Evolutionary conservation across 2,113 vertebrate species (phyloP).

Genomic region (Struthidea cinerea): DNA sequence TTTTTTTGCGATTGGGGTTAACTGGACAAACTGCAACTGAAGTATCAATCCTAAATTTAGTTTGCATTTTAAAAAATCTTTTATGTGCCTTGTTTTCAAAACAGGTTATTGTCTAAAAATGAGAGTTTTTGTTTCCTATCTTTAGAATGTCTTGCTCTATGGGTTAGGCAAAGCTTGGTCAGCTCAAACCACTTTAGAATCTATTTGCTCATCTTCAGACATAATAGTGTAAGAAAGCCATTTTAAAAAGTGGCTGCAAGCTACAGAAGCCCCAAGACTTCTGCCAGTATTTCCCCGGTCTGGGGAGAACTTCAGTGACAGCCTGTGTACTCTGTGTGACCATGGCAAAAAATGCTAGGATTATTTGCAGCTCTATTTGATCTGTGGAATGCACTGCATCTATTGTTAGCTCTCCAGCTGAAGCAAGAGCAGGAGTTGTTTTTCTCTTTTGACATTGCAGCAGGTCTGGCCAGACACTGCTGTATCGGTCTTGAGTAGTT

Average conservation of each 20-base stretch:
- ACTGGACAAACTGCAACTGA: not conserved
- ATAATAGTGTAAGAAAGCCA: not conserved
- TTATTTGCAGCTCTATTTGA: constrained; percentile 54
- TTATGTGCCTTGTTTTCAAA: not conserved
- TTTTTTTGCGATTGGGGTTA: not conserved
- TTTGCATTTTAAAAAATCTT: not conserved
- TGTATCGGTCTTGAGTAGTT: not conserved
- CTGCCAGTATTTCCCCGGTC: not conserved
- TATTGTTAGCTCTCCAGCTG: constrained; percentile 43
- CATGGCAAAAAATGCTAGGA: not conserved
- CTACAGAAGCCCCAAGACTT: not conserved
- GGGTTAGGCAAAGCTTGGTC: not conserved
- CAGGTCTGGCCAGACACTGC: not conserved
- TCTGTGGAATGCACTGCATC: constrained; percentile 6
- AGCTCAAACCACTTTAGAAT: not conserved
- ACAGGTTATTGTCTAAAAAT: not conserved
- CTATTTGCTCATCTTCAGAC: not conserved
- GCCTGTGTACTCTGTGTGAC: not conserved
- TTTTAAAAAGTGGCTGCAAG: not conserved
- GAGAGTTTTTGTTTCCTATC: not conserved
- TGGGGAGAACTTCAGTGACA: not conserved
- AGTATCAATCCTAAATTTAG: not conserved
- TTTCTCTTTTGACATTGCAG: constrained; percentile 12
- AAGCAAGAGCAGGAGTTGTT: constrained; percentile 37
- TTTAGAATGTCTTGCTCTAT: not conserved